Evolutionary conservation across 2,113 vertebrate species (phyloP), one percentile per base, ranked within the genome.

Genomic region (Irena cyanogastra): DNA sequence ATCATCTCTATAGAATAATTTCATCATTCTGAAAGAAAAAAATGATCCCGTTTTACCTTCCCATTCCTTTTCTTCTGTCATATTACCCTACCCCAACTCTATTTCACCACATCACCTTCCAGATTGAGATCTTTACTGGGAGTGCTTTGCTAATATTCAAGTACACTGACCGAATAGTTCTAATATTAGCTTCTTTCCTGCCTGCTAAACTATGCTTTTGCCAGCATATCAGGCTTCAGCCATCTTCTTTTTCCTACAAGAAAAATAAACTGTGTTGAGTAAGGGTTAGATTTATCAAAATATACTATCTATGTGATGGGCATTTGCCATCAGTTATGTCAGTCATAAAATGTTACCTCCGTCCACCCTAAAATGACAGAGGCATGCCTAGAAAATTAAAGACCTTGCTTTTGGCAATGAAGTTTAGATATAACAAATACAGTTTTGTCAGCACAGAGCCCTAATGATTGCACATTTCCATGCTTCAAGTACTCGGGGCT

Each of bases 261-360:
- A 83, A 80, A 90, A 94, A 94, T 65, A 86, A 83, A 66, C 31
- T 52, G 1, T 87, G 39, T 59, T n/a, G 41, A 39, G n/a, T 83
- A 88, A 86, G 33, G 68, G 54, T 86, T 68, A 81, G 68, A 71
- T 94, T 93, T 94, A 85, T 83, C 68, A 90, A 85, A 93, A 90
- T 80, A 59, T 2, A 39, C 30, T 80, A 13, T 63, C 35, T 37
- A 1, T 49, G 37, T 52, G 39, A 87, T 60, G 76, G 41, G 14
- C 20, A 31, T 87, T 94, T 78, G 26, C 68, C 7, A 1, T 47
- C 70, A 64, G 39, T 59, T 75, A 16, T 60, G 37, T 64, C 33
- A 44, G 44, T 82, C 49, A 19, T 49, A 78, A 78, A 42, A 83
- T 47, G 30, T 68, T 90, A 41, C 26, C 49, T 79, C 49, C 7